A percentile compares a stretch with the other conserved stretches of the same genome.
Conservation (phyloP, 2,113 vertebrate species). For the Abramis brama region DNA sequence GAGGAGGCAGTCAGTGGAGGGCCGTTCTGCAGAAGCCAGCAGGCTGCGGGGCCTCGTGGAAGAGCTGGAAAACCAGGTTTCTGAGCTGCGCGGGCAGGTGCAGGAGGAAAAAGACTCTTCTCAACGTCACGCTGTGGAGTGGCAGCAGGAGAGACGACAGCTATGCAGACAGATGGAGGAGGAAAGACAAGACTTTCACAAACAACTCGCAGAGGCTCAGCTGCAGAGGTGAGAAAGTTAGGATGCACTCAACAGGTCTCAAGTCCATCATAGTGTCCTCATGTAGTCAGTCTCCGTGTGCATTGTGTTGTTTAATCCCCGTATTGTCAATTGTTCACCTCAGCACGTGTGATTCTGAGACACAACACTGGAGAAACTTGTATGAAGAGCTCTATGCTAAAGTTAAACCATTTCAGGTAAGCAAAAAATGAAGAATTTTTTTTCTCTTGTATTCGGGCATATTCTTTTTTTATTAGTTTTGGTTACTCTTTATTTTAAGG, state of each 20-base stretch:
- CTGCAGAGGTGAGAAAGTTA: constrained; percentile 72
- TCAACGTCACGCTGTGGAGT: constrained; percentile 56
- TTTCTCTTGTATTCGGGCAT: not conserved
- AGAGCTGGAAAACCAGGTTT: constrained; percentile 37
- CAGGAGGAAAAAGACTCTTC: constrained; percentile 57
- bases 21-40: constrained; percentile 50
- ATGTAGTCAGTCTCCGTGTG: not conserved
- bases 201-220: constrained; percentile 68
- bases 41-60: constrained; percentile 57
- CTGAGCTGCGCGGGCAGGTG: constrained; percentile 44
- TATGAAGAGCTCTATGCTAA: constrained; percentile 89
- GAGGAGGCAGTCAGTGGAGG: constrained; percentile 61
- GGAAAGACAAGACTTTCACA: constrained; percentile 72
- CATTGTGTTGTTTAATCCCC: not conserved
- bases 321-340: not conserved
- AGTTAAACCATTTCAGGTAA: constrained; percentile 92
- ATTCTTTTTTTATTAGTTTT: too few relatives aligned
- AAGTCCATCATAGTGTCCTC: not conserved
- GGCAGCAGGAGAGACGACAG: constrained; percentile 69
- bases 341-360: constrained; percentile 68
- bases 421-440: constrained; percentile 45
- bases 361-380: constrained; percentile 77
- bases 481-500: too few relatives aligned
- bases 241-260: not conserved
- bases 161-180: constrained; percentile 76